A percentile compares a stretch with the other conserved stretches of the same genome.
Evolutionary conservation across 2,888 invertebrate species (phyloP).

Genomic region (Microctonus brassicae): DNA sequence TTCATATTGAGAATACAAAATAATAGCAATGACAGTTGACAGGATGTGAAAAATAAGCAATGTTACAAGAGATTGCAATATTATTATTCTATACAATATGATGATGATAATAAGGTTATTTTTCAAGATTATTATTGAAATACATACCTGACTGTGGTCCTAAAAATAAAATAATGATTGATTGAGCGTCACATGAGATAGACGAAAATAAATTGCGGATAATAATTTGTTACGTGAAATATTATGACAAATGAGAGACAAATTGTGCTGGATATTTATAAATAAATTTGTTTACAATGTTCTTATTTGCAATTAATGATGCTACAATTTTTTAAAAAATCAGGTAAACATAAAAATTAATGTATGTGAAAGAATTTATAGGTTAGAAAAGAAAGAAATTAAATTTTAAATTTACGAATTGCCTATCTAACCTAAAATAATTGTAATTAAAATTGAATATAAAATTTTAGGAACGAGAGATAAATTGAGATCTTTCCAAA

Average conservation of each 20-base stretch:
- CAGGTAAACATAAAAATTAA: conserved; percentile 71
- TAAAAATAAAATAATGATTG: not conserved
- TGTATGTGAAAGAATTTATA: not conserved
- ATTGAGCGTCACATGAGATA: not conserved
- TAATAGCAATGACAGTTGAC: not conserved
- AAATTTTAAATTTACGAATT: too few species aligned
- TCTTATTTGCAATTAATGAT: conserved; percentile 71
- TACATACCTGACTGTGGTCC: not conserved
- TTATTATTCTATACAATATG: not conserved
- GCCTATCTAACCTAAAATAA: too few species aligned
- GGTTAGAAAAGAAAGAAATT: not conserved
- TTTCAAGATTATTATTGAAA: not conserved
- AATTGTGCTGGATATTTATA: conserved; percentile 15
- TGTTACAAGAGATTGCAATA: not conserved
- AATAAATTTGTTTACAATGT: conserved; percentile 59
- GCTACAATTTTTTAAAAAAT: conserved; percentile 85
- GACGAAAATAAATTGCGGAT: not conserved
- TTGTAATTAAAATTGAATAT: conserved; percentile 9
- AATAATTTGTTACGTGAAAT: not conserved
- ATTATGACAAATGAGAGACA: not conserved
- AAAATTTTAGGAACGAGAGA: conserved; percentile 55
- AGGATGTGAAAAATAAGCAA: not conserved
- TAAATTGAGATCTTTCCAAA: conserved; percentile 54
- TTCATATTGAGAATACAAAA: too few species aligned
- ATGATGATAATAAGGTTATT: not conserved